Evolutionary conservation across 1,140 invertebrate genomes (phyloP).

Genomic region (Pseudomyrmex cubaensis): DNA sequence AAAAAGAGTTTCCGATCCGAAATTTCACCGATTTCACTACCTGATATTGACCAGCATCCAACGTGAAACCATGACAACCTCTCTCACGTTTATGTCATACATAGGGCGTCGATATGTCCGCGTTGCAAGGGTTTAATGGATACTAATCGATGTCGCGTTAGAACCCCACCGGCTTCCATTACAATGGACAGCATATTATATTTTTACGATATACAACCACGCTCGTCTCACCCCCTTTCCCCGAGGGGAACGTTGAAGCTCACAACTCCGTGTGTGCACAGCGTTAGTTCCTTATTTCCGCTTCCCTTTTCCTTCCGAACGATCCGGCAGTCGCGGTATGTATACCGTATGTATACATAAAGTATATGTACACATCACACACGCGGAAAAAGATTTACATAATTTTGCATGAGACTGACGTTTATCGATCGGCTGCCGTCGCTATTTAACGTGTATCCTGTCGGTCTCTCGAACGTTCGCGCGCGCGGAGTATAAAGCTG

Average conservation of each 20-base stretch:
- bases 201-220: conserved; percentile 26
- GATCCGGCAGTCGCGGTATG: neutral
- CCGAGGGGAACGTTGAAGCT: conserved; percentile 2
- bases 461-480: conserved; percentile 15
- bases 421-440: conserved; percentile 46
- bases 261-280: neutral
- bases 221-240: too few relatives aligned
- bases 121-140: conserved; percentile 45
- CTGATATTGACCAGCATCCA: conserved; percentile 49
- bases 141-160: conserved; percentile 61
- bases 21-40: conserved; percentile 28
- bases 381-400: conserved; percentile 38
- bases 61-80: conserved; percentile 54
- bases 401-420: conserved; percentile 51
- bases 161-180: conserved; percentile 39
- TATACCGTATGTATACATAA: neutral
- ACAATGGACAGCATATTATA: conserved; percentile 48
- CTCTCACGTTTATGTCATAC: conserved; percentile 31
- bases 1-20: conserved; percentile 24
- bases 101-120: conserved; percentile 48
- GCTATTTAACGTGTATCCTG: conserved; percentile 43
- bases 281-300: conserved; percentile 31
- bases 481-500: conserved; percentile 13
- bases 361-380: neutral
- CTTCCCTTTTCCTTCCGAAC: neutral